phyloP scores from a whole-genome alignment of 2,888 invertebrate genomes.

The Brassicogethes aeneus region DNA sequence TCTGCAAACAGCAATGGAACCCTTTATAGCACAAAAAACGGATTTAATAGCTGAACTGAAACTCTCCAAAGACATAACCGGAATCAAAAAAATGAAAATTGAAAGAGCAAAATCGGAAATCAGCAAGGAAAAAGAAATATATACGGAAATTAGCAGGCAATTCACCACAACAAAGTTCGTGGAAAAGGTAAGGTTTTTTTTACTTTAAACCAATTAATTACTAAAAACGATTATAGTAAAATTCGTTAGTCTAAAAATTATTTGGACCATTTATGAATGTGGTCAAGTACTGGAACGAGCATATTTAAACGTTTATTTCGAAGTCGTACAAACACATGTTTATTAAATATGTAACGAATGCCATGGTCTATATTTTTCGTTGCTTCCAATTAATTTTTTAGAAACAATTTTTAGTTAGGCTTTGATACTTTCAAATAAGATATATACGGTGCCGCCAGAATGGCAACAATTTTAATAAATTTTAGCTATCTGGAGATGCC shows the following conservation, averaged over 20 bases:
- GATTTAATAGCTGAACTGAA: slow-evolving; percentile 89
- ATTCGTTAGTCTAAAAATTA: neutral
- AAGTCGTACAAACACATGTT: too few species aligned
- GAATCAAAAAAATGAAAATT: slow-evolving; percentile 89
- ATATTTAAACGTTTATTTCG: too few species aligned
- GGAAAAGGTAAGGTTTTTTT: slow-evolving; percentile 63
- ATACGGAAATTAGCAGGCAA: slow-evolving; percentile 74
- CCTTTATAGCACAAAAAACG: slow-evolving; percentile 67
- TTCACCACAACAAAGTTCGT: slow-evolving; percentile 82
- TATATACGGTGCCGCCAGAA: too few species aligned
- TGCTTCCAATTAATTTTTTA: too few species aligned
- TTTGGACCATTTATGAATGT: neutral
- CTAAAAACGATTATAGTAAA: neutral
- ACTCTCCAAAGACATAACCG: slow-evolving; percentile 84
- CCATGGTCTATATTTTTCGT: too few species aligned
- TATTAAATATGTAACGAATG: too few species aligned
- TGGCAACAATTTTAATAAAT: too few species aligned
- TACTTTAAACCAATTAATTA: slow-evolving; percentile 2
- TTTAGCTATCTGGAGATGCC: too few species aligned
- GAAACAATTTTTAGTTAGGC: too few species aligned
- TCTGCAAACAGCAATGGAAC: slow-evolving; percentile 53
- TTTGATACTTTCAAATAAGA: too few species aligned
- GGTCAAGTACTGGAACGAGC: neutral
- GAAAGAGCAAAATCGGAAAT: slow-evolving; percentile 80
- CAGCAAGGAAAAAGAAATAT: slow-evolving; percentile 72